A percentile compares a stretch with the other conserved stretches of the same genome.
Conservation (phyloP, 2,888 invertebrate genomes). For the Chrysotoxum bicinctum region DNA sequence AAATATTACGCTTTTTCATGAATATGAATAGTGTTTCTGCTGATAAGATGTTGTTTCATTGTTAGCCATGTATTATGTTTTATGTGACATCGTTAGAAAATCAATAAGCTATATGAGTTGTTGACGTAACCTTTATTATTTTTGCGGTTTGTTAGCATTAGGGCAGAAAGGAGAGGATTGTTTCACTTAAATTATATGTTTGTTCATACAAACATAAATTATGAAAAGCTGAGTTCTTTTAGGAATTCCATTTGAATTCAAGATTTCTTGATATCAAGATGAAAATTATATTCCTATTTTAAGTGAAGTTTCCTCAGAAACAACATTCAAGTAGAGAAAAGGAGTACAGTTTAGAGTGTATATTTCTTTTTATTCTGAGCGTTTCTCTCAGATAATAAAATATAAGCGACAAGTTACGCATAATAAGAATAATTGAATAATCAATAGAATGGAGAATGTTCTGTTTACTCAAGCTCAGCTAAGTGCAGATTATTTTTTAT, state of each 20-base stretch:
- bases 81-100: conserved; percentile 42
- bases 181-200: neutral
- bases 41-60: neutral
- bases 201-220: neutral
- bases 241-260: neutral
- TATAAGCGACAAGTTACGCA: conserved; percentile 38
- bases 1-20: neutral
- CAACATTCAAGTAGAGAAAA: neutral
- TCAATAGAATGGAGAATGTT: conserved; percentile 31
- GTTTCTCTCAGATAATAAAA: neutral
- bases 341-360: neutral
- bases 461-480: neutral
- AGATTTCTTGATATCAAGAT: neutral
- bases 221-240: neutral
- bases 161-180: neutral
- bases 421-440: conserved; percentile 47
- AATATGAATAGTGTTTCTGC: neutral
- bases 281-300: neutral
- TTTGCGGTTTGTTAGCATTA: neutral
- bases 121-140: conserved; percentile 21
- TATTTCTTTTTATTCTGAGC: neutral
- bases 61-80: neutral
- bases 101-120: conserved; percentile 44
- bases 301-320: neutral
- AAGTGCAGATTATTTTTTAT: neutral